Percentiles rank a stretch among this genome's conserved stretches.
Conservation (phyloP, 2,888 invertebrate genomes). For the Mamestra brassicae region DNA sequence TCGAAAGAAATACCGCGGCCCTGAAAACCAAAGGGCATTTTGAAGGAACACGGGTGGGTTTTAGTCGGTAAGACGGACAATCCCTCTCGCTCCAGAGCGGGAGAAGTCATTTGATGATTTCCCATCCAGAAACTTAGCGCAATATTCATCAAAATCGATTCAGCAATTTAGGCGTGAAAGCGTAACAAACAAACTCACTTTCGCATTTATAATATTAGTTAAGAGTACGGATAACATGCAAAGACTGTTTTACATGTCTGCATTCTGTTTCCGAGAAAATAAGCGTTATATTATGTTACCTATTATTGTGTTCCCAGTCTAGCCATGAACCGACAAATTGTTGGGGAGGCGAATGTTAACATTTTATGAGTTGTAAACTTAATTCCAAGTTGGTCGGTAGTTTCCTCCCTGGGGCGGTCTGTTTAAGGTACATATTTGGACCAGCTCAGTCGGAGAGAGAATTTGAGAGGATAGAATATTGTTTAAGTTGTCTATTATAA, state of each 20-base stretch:
- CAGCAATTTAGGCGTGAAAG: no score
- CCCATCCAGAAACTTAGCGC: no score
- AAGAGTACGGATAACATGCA: background rate
- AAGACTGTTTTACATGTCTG: background rate
- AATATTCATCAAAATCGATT: no score
- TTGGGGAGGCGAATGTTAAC: constrained; percentile 35
- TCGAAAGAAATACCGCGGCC: no score
- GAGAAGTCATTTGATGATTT: no score
- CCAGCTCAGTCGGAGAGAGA: constrained; percentile 7
- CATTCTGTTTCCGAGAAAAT: background rate
- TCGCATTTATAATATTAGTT: no score
- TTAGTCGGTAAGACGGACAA: no score
- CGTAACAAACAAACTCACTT: no score
- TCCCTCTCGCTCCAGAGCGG: no score
- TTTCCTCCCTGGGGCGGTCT: constrained; percentile 19
- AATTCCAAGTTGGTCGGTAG: constrained; percentile 49
- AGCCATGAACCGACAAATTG: constrained; percentile 35
- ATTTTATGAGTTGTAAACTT: constrained; percentile 59
- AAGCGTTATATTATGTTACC: background rate
- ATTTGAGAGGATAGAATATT: constrained; percentile 31
- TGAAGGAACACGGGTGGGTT: no score
- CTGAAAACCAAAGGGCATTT: no score
- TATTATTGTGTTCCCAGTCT: constrained; percentile 9
- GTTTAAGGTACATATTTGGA: constrained; percentile 35
- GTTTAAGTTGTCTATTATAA: constrained; percentile 24